Evolutionary conservation across 2,888 invertebrate species (phyloP), one percentile per base, ranked within the genome.

Genomic region (Drosophila fulvimacula): DNA sequence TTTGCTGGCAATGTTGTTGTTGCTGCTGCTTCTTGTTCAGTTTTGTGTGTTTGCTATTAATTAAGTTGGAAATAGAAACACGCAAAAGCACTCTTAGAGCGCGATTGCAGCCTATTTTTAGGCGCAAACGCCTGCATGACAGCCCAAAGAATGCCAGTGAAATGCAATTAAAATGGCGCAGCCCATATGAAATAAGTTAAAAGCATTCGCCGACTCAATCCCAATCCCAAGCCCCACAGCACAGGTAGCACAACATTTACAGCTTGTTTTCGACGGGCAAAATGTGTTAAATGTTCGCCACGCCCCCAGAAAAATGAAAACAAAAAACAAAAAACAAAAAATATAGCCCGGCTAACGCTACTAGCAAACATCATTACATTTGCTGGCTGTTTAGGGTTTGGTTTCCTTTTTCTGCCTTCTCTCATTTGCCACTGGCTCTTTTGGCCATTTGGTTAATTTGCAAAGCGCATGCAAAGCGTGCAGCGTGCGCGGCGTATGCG

Each of bases 1-100:
- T 62, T 57, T 27, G 17, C 57, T 36, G 46, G n/a, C 32, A 4
- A 3, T 61, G 48, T 10, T 51, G 51, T 15, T 24, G 34, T 4
- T 55, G 30, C 7, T 30, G 30, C 30, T 30, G 30, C 30, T 64
- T 42, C 48, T 48, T 51, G 48, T 62, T 60, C 55, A 51, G 61
- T 63, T 30, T 7, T 1, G 0, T 72, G 70, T 85, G 81, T 82
- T 88, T 88, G 88, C 88, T 72, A 84, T 88, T 83, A 88, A 83
- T 88, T 83, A 86, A 83, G 83, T 86, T 86, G 88, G 60, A 88
- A 88, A 83, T 80, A 74, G 86, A 86, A 88, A 82, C 88, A 82
- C 88, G 88, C 86, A 82, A 82, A 82, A 82, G 86, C 82, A 82
- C 82, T 88, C 88, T 82, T 85, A 82, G 69, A 10, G 56, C 52